These are phyloP conservation scores for Promerops cafer DNA, from an alignment of 2,113 vertebrate genomes.

Conservation along the genomic window DNA sequence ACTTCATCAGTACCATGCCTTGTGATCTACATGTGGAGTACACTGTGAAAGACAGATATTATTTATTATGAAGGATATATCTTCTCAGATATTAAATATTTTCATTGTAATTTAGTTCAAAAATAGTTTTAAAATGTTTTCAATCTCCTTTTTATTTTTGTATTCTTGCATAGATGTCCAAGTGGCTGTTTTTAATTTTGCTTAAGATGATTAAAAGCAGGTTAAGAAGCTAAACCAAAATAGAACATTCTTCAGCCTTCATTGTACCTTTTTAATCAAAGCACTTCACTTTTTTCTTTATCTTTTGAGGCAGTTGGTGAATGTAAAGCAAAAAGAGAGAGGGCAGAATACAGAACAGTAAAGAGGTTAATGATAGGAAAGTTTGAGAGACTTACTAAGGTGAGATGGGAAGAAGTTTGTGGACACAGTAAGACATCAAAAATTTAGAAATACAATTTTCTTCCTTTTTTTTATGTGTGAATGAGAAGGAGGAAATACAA, in stretches of 20 bases:
- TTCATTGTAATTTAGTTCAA: background rate
- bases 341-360: background rate
- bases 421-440: background rate
- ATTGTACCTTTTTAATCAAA: background rate
- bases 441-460: background rate
- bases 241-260: background rate
- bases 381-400: background rate
- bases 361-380: background rate
- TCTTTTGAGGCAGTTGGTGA: background rate
- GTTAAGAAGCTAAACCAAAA: background rate
- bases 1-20: background rate
- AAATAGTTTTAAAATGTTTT: background rate
- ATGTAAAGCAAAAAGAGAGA: background rate
- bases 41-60: background rate
- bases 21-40: background rate
- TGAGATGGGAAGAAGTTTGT: background rate
- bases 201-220: background rate
- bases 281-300: background rate
- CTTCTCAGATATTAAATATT: background rate
- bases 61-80: background rate
- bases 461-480: background rate
- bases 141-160: background rate
- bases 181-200: background rate
- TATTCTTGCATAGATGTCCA: background rate
- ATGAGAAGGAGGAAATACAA: background rate